Percentiles rank a stretch among this genome's conserved stretches.
Evolutionary conservation across 2,888 invertebrate genomes (phyloP).

Genomic region (Parnassius apollo): DNA sequence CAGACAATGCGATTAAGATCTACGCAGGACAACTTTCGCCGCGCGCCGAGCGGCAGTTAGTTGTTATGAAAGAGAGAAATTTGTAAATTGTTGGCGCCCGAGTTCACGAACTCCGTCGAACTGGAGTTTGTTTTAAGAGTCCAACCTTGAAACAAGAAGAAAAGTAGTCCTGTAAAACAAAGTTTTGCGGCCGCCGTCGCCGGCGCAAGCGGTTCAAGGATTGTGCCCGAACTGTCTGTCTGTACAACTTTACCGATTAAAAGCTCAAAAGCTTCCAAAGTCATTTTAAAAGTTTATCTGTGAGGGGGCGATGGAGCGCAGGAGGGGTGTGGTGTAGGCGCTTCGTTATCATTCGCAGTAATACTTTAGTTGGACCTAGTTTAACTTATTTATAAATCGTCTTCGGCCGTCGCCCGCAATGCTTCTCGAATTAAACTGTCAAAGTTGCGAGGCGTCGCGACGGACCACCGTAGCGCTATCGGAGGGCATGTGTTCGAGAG

Average conservation of each 20-base stretch:
- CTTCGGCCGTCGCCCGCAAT: conserved; percentile 60
- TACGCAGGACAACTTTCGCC: conserved; percentile 82
- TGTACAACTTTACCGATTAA: conserved; percentile 83
- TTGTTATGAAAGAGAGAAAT: conserved; percentile 83
- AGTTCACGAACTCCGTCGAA: conserved; percentile 82
- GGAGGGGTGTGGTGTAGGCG: conserved; percentile 60
- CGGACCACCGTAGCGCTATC: conserved; percentile 37
- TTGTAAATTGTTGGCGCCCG: conserved; percentile 83
- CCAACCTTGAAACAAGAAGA: conserved; percentile 83
- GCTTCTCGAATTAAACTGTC: conserved; percentile 66
- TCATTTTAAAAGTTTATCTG: conserved; percentile 83
- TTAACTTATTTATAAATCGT: conserved; percentile 76
- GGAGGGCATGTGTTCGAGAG: conserved; percentile 61
- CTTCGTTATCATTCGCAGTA: conserved; percentile 73
- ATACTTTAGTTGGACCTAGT: conserved; percentile 78
- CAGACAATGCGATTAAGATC: conserved; percentile 82
- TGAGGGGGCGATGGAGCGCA: conserved; percentile 62
- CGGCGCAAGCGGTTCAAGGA: conserved; percentile 82
- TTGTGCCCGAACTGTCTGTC: conserved; percentile 82
- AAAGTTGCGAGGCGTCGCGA: conserved; percentile 51
- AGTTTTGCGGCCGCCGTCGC: conserved; percentile 82
- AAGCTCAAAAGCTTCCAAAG: conserved; percentile 83
- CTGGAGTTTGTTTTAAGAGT: conserved; percentile 83
- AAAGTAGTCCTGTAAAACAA: conserved; percentile 83
- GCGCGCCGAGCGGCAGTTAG: conserved; percentile 81